Base-by-base conservation (phyloP, 2,888 invertebrate genomes). In the Cryptocheilus praepositus region DNA sequence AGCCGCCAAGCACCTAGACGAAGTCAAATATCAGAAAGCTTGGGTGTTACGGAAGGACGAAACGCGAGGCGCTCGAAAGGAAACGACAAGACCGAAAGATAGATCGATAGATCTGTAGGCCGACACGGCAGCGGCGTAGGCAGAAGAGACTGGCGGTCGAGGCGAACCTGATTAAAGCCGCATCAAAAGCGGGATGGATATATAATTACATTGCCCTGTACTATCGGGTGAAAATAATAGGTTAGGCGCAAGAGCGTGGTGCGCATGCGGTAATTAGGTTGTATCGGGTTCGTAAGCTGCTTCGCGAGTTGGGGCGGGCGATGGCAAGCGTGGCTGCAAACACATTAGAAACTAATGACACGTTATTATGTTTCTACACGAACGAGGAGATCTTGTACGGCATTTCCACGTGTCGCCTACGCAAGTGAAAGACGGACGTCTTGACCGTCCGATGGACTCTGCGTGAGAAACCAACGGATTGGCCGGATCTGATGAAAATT, bases 181-280 rank as follows among this genome's bases (percentile, higher is more conserved):
- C 84, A 83, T 86, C 84, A 84, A 84, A 84, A 83, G 84, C 79
- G 76, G 80, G 82, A 86, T 85, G 84, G 84, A 85, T 86, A 79
- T 83, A 84, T 87, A 85, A 85, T 86, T 85, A 83, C 80, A 81
- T 83, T 81, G 81, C 70, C 70, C 71, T 71, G 75, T 80, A 79
- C 81, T 86, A 85, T 84, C 83, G 80, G 83, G 81, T 83, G 83
- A 80, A 83, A 85, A 85, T 86, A 86, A 86, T 84, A 83, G 84
- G 82, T 81, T 81, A 79, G 82, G 79, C 79, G 73, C 71, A 76
- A 66, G 69, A 62, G 71, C 71, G 76, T 69, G 71, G 69, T 52
- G 64, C 64, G 60, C 70, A 73, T 69, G 80, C 79, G 80, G 79
- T 86, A 87, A 87, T 87, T 86, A 86, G 85, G 83, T 86, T 86